These are phyloP conservation scores for Nowickia ferox DNA, from an alignment of 2,888 invertebrate species.

Conservation along the genomic window DNA sequence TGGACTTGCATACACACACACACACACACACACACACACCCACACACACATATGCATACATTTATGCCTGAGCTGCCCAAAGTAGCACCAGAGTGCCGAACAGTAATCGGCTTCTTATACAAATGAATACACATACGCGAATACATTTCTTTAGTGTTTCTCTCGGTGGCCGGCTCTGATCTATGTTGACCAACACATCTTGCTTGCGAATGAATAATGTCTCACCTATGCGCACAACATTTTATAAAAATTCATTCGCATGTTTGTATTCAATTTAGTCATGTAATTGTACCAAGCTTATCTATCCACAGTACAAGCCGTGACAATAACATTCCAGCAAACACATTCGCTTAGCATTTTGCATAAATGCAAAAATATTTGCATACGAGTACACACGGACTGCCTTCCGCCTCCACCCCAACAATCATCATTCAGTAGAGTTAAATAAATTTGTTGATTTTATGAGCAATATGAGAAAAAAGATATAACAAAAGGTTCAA, in stretches of 20 bases:
- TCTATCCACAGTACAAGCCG: constrained; percentile 20
- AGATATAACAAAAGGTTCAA: not conserved
- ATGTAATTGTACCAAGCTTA: constrained; percentile 59
- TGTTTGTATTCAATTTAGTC: constrained; percentile 45
- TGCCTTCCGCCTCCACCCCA: not conserved
- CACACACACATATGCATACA: constrained; percentile 2
- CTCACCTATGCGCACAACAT: constrained; percentile 15
- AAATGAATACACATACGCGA: no score
- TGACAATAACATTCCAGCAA: constrained; percentile 34
- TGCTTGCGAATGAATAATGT: constrained; percentile 2
- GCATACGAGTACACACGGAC: not conserved
- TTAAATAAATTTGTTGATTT: constrained; percentile 26
- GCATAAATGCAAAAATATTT: constrained; percentile 29
- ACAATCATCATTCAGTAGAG: not conserved
- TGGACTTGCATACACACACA: not conserved
- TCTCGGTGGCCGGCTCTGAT: no score
- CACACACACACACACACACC: not conserved
- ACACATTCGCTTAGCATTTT: constrained; percentile 12
- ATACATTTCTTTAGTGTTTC: no score
- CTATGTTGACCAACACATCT: no score
- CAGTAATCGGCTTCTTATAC: no score
- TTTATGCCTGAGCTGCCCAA: no score
- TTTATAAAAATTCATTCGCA: not conserved
- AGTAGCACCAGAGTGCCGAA: no score
- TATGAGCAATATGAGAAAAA: not conserved